Conservation (phyloP, 2,797 vertebrate species). For the Periophthalmus magnuspinnatus region DNA sequence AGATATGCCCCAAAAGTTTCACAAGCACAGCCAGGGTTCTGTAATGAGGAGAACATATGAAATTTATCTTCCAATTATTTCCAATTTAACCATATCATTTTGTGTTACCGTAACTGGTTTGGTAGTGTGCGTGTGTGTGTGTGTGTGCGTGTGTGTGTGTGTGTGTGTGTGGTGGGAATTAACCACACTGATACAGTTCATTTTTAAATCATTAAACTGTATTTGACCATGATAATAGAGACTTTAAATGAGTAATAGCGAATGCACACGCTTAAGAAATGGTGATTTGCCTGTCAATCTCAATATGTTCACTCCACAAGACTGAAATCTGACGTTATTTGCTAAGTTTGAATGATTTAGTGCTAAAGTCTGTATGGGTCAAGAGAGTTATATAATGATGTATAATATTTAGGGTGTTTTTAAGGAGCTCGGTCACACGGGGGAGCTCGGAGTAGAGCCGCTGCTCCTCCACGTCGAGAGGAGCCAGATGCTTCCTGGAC, state of each 20-base stretch:
- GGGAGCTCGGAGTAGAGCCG: no score
- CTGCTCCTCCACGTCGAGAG: no score
- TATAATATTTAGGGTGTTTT: no score
- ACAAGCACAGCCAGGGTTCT: constrained; percentile 38
- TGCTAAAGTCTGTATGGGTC: no score
- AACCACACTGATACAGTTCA: constrained; percentile 24
- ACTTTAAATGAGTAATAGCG: constrained; percentile 20
- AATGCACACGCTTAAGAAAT: constrained; percentile 35
- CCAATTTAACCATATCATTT: constrained; percentile 24
- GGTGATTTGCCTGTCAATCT: no score
- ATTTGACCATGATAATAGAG: constrained; percentile 37
- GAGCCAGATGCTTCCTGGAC: no score
- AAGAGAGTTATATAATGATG: no score
- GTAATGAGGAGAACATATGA: constrained; percentile 25
- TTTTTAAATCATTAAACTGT: constrained; percentile 43
- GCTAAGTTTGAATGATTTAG: no score
- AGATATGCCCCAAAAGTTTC: constrained; percentile 69
- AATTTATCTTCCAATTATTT: constrained; percentile 3
- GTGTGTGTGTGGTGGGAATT: constrained; percentile 21
- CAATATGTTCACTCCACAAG: no score
- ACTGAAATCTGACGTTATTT: no score
- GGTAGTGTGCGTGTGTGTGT: constrained; percentile 21
- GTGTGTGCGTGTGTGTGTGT: no score
- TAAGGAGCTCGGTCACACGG: no score
- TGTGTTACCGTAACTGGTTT: constrained; percentile 9